Percentiles rank a stretch among this genome's conserved stretches.
Conservation (phyloP, 2,797 vertebrate species). For the Tamandua tetradactyla region DNA sequence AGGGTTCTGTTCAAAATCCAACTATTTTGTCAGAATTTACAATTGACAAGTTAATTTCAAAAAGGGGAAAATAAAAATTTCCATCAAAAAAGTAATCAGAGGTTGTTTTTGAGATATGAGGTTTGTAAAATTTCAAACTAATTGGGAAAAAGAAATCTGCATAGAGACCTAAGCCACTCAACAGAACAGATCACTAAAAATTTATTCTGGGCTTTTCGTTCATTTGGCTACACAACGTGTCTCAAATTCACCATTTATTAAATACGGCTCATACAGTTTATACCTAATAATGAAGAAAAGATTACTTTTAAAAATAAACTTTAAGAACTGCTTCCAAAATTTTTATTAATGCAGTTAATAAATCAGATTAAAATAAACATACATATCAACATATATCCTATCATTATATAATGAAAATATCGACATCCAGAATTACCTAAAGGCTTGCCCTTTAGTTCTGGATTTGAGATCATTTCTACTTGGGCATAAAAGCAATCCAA, state of each 20-base stretch:
- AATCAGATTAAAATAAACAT: conserved; percentile 14
- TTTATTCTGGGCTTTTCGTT: background rate
- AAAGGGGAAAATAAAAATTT: background rate
- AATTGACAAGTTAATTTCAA: conserved; percentile 44
- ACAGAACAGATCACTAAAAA: background rate
- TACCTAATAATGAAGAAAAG: background rate
- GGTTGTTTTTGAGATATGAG: background rate
- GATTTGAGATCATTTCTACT: conserved; percentile 95
- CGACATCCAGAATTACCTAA: conserved; percentile 86
- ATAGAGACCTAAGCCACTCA: background rate
- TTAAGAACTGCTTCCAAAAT: conserved; percentile 22
- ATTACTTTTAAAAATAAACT: background rate
- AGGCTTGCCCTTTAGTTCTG: conserved; percentile 89
- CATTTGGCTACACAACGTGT: background rate
- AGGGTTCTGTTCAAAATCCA: background rate
- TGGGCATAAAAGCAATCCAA: conserved; percentile 97
- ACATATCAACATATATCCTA: background rate
- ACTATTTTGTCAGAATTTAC: background rate
- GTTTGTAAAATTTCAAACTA: conserved; percentile 29
- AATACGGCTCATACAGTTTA: background rate
- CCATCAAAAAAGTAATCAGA: background rate
- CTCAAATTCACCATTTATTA: background rate
- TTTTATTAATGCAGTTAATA: background rate
- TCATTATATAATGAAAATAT: background rate
- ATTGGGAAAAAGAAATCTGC: background rate